These are phyloP conservation scores for Euphydryas editha DNA, from an alignment of 2,888 invertebrate species.

Conservation along the genomic window DNA sequence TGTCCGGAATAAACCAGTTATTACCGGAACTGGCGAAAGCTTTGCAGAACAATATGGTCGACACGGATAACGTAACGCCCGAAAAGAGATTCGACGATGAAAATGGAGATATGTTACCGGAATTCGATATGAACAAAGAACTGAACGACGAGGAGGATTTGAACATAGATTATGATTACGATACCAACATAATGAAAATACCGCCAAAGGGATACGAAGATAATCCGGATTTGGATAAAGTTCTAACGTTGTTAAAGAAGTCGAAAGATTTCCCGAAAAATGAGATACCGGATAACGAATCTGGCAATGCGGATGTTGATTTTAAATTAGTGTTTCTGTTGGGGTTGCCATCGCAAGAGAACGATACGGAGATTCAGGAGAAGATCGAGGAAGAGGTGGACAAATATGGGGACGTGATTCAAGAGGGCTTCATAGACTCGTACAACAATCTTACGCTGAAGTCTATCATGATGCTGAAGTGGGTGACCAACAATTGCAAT, in stretches of 20 bases:
- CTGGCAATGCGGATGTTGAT: slow-evolving; percentile 53
- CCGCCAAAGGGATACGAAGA: slow-evolving; percentile 71
- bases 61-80: slow-evolving; percentile 53
- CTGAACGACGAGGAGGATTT: slow-evolving; percentile 56
- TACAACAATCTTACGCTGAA: slow-evolving; percentile 95
- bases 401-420: slow-evolving; percentile 89
- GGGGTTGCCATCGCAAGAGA: slow-evolving; percentile 84
- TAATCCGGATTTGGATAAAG: slow-evolving; percentile 56
- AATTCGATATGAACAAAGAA: slow-evolving; percentile 75
- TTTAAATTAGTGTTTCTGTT: slow-evolving; percentile 80
- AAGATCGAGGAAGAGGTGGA: slow-evolving; percentile 86
- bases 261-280: slow-evolving; percentile 55
- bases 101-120: slow-evolving; percentile 59
- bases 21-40: slow-evolving; percentile 70
- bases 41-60: slow-evolving; percentile 56
- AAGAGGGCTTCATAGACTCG: slow-evolving; percentile 92
- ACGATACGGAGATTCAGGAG: slow-evolving; percentile 83
- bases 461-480: slow-evolving; percentile 92
- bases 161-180: slow-evolving; percentile 67
- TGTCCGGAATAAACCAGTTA: slow-evolving; percentile 60
- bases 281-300: slow-evolving; percentile 42
- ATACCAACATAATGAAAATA: slow-evolving; percentile 75
- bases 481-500: slow-evolving; percentile 88
- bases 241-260: slow-evolving; percentile 57
- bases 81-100: slow-evolving; percentile 67